Conservation (phyloP, 2,888 invertebrate genomes). For the Andrena dorsata region DNA sequence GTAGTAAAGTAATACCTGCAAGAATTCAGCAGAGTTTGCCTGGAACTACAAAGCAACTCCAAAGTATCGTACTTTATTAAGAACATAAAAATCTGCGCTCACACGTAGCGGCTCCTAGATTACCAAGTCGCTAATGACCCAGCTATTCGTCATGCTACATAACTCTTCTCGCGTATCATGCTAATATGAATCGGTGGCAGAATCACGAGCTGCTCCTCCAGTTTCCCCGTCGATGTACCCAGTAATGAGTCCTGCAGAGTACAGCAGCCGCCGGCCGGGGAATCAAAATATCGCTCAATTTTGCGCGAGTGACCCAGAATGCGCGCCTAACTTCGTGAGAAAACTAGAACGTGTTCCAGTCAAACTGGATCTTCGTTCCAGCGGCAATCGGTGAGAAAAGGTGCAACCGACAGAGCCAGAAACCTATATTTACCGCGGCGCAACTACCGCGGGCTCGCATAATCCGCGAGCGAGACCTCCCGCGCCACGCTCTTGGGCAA, state of each 20-base stretch:
- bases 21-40: no score
- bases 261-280: neutral
- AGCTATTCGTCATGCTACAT: slow-evolving; percentile 47
- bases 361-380: slow-evolving; percentile 60
- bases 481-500: slow-evolving; percentile 61
- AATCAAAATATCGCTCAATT: slow-evolving; percentile 44
- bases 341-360: slow-evolving; percentile 63
- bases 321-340: slow-evolving; percentile 48
- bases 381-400: slow-evolving; percentile 60
- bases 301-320: slow-evolving; percentile 61
- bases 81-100: slow-evolving; percentile 28
- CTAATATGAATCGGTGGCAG: slow-evolving; percentile 32
- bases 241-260: slow-evolving; percentile 23
- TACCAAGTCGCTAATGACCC: slow-evolving; percentile 56
- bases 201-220: neutral
- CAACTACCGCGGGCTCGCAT: slow-evolving; percentile 53
- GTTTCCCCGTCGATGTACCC: slow-evolving; percentile 7
- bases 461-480: slow-evolving; percentile 53
- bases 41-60: slow-evolving; percentile 19
- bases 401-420: slow-evolving; percentile 55
- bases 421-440: slow-evolving; percentile 64
- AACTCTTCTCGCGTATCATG: slow-evolving; percentile 41
- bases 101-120: slow-evolving; percentile 46
- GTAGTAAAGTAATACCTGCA: no score
- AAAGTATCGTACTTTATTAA: slow-evolving; percentile 14